These are phyloP conservation scores for Hemitrygon akajei DNA, from an alignment of 2,797 vertebrate species.

Conservation along the genomic window DNA sequence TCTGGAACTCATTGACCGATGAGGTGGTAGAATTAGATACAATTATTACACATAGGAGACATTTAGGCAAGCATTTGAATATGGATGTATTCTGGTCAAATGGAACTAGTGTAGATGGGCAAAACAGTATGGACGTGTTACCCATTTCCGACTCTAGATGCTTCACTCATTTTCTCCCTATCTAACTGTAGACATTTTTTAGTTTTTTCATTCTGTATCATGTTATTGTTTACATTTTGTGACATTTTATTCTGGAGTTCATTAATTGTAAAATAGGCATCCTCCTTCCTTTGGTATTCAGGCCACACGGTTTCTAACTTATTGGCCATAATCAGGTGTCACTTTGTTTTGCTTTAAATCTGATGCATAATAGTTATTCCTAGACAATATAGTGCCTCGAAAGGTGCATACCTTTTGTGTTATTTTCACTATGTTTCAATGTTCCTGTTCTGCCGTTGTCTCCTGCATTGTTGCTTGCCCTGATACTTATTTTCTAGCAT, in stretches of 20 bases:
- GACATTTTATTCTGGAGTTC: background rate
- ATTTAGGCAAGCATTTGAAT: too few relatives aligned
- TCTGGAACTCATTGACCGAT: too few relatives aligned
- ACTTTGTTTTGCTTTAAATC: background rate
- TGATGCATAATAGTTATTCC: background rate
- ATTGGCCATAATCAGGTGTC: background rate
- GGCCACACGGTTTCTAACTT: background rate
- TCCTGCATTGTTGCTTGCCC: background rate
- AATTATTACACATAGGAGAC: too few relatives aligned
- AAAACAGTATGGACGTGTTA: too few relatives aligned
- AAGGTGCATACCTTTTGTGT: background rate
- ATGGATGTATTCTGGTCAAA: too few relatives aligned
- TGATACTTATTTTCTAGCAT: background rate
- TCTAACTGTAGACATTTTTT: too few relatives aligned
- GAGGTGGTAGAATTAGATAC: too few relatives aligned
- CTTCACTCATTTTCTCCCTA: too few relatives aligned
- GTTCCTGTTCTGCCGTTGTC: background rate
- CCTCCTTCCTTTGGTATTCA: background rate
- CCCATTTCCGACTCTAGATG: too few relatives aligned
- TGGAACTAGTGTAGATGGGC: too few relatives aligned
- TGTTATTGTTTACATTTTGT: background rate
- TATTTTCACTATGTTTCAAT: background rate
- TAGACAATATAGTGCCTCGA: background rate
- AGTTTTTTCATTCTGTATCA: background rate
- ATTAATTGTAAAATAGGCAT: background rate